phyloP scores from a whole-genome alignment of 2,113 vertebrate genomes.

The Tyrannus savana region DNA sequence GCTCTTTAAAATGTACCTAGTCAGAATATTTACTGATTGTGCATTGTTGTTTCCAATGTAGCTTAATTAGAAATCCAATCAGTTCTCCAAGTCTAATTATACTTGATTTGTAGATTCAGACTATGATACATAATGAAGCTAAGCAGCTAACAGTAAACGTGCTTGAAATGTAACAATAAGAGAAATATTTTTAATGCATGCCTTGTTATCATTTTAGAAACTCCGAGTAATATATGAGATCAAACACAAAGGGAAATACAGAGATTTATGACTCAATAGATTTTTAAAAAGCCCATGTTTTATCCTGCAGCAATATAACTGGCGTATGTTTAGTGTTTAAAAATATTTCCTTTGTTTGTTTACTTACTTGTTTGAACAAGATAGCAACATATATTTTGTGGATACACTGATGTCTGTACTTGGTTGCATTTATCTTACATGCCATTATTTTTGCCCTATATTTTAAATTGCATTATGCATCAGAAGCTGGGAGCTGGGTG shows the following conservation, averaged over 20 bases:
- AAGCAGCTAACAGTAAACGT: conserved; percentile 82
- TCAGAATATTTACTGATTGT: conserved; percentile 90
- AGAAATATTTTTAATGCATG: conserved; percentile 79
- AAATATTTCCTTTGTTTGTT: conserved; percentile 53
- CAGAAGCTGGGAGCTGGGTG: neutral
- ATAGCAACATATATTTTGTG: conserved; percentile 37
- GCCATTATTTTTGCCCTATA: neutral
- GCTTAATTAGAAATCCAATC: conserved; percentile 91
- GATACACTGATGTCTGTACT: neutral
- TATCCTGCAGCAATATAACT: conserved; percentile 41
- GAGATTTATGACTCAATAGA: conserved; percentile 66
- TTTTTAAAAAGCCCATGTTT: conserved; percentile 45
- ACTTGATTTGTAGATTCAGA: conserved; percentile 89
- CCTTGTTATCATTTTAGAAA: conserved; percentile 76
- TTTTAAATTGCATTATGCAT: conserved; percentile 7
- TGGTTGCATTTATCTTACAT: neutral
- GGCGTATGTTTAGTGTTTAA: neutral
- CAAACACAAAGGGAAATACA: conserved; percentile 61
- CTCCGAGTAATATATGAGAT: conserved; percentile 65
- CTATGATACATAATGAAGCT: conserved; percentile 87
- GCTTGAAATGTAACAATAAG: conserved; percentile 86
- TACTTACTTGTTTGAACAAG: conserved; percentile 40
- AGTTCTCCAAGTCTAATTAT: conserved; percentile 88
- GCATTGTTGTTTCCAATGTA: conserved; percentile 88
- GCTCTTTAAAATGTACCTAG: conserved; percentile 90